Evolutionary conservation across 2,888 invertebrate genomes (phyloP), one percentile per base, ranked within the genome.

Genomic region (Cyaniris semiargus): DNA sequence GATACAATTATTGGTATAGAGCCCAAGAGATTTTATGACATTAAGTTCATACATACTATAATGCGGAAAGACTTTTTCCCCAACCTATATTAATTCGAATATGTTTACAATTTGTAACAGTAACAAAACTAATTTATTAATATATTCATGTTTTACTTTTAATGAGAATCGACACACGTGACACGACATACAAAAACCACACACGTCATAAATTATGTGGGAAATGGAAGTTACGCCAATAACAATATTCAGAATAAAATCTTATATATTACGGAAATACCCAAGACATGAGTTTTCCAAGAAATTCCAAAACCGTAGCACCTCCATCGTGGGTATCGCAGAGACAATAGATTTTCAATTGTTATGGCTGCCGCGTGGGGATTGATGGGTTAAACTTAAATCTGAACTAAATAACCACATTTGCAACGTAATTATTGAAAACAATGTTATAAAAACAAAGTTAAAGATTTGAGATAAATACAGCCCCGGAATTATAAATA

Each of bases 21-120:
- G n/a, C n/a, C n/a, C n/a, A n/a, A n/a, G n/a, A n/a, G n/a, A n/a
- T n/a, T n/a, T n/a, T n/a, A n/a, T n/a, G n/a, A n/a, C n/a, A n/a
- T n/a, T n/a, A n/a, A n/a, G n/a, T n/a, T n/a, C n/a, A n/a, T n/a
- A n/a, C n/a, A n/a, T n/a, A n/a, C n/a, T n/a, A n/a, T n/a, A n/a
- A n/a, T n/a, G n/a, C n/a, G n/a, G n/a, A n/a, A n/a, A n/a, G n/a
- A n/a, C n/a, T n/a, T n/a, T n/a, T n/a, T n/a, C n/a, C n/a, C n/a
- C n/a, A n/a, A n/a, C n/a, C n/a, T n/a, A n/a, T n/a, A n/a, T n/a
- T 48, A 15, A 48, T 4, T 48, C 15, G 15, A 56, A 56, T n/a
- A 56, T 56, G n/a, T 56, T 58, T 8, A 58, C 58, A 58, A 58
- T 58, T 58, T 58, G 58, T 58, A 7, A n/a, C 56, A n/a, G 56